Evolutionary conservation across 2,888 invertebrate genomes (phyloP), one percentile per base, ranked within the genome.

Genomic region (Diarsia mendica): DNA sequence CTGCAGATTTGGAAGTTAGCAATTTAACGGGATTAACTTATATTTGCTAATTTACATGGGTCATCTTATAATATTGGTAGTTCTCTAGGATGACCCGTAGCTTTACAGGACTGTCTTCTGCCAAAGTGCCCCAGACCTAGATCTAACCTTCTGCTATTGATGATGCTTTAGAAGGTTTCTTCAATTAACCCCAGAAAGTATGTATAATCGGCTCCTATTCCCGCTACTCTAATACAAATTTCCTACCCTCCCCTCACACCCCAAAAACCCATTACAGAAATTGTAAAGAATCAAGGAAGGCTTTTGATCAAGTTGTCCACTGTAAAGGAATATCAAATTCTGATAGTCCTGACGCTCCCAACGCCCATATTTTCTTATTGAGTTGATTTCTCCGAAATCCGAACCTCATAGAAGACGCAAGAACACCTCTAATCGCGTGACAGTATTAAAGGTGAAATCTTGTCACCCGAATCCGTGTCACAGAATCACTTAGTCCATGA

Each of bases 391-490:
- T 18, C 9, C 5, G 0, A 33, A 61, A 53, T 8, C 2, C 1
- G 9, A 53, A 53, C 33, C 51, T 11, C 1, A 6, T 9, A n/a
- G 13, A 3, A 39, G 20, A 55, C n/a, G n/a, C n/a, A 55, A 23
- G 39, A 39, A 58, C 2, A 0, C 8, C 3, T 53, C 4, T 15
- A 15, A 53, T 20, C 8, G 3, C 1, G 0, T 63, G 23, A 49
- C 10, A 44, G 15, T 73, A 67, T 61, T n/a, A 33, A 44, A 61
- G 46, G 51, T 53, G 68, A 77, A 73, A 78, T 78, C 49, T 67
- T 75, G 67, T 63, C 67, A 72, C 49, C 44, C 46, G 58, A 67
- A 79, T 64, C 73, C 66, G 23, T 73, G 79, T 63, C 67, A 79
- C 49, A 53, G 58, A 73, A 79, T 67, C 66, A 64, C n/a, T 55